Evolutionary conservation across 2,888 invertebrate genomes (phyloP).

Genomic region (Caenorhabditis uteleia): DNA sequence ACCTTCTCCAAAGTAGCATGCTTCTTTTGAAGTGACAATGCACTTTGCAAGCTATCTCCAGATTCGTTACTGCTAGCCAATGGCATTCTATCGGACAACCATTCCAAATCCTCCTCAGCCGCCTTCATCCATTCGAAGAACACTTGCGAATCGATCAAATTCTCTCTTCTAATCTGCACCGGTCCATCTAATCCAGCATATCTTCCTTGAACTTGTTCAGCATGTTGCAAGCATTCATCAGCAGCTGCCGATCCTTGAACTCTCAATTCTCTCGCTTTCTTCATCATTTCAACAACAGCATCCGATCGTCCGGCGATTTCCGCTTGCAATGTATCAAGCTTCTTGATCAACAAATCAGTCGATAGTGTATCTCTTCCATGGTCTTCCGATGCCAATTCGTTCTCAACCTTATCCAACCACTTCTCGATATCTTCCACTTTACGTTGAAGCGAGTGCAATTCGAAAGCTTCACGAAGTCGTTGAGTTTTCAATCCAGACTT

Average conservation of each 20-base stretch:
- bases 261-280: slow-evolving; percentile 71
- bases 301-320: slow-evolving; percentile 59
- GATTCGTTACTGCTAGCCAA: slow-evolving; percentile 92
- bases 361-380: slow-evolving; percentile 87
- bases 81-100: slow-evolving; percentile 88
- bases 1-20: slow-evolving; percentile 89
- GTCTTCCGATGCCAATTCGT: slow-evolving; percentile 80
- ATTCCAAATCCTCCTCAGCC: slow-evolving; percentile 88
- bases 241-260: slow-evolving; percentile 39
- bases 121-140: slow-evolving; percentile 89
- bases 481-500: slow-evolving; percentile 78
- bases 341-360: slow-evolving; percentile 80
- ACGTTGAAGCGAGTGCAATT: slow-evolving; percentile 71
- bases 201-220: slow-evolving; percentile 77
- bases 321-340: slow-evolving; percentile 71
- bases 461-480: slow-evolving; percentile 63
- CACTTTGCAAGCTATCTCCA: slow-evolving; percentile 77
- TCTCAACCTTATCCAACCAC: slow-evolving; percentile 73
- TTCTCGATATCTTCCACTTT: slow-evolving; percentile 88
- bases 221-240: slow-evolving; percentile 74
- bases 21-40: slow-evolving; percentile 89
- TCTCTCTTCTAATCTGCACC: slow-evolving; percentile 76
- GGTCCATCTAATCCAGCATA: slow-evolving; percentile 75
- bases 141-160: slow-evolving; percentile 86
- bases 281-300: slow-evolving; percentile 57